These are phyloP conservation scores for Drosophila arawakana DNA, from an alignment of 1,140 invertebrate species.

Conservation along the genomic window DNA sequence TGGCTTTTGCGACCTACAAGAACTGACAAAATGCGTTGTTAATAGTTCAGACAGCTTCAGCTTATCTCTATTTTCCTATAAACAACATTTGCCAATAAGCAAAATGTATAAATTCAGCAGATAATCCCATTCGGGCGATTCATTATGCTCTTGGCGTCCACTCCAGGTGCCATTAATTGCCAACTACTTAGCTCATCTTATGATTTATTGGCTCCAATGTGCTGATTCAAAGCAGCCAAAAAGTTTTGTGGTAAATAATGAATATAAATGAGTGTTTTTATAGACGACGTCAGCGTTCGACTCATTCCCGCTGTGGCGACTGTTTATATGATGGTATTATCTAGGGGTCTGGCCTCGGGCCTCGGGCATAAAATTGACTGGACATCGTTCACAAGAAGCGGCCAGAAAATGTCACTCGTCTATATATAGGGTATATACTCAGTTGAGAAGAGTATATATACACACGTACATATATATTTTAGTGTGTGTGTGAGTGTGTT, in stretches of 20 bases:
- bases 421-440: constrained; percentile 67
- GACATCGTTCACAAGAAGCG: constrained; percentile 68
- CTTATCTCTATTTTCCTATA: neutral
- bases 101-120: neutral
- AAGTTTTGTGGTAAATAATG: constrained; percentile 35
- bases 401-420: constrained; percentile 67
- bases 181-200: constrained; percentile 42
- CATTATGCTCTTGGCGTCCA: neutral
- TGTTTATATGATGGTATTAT: constrained; percentile 37
- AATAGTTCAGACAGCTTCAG: too few relatives aligned
- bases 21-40: too few relatives aligned
- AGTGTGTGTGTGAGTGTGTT: constrained; percentile 4
- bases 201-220: constrained; percentile 53
- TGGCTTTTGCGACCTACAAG: too few relatives aligned
- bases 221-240: constrained; percentile 25
- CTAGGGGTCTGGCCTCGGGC: constrained; percentile 55
- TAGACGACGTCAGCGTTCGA: constrained; percentile 36
- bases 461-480: too few relatives aligned
- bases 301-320: constrained; percentile 3
- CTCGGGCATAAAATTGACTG: constrained; percentile 65
- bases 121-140: neutral
- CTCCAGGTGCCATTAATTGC: constrained; percentile 47
- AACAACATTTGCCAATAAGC: neutral
- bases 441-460: neutral
- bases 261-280: constrained; percentile 43